These are phyloP conservation scores for Mesaphorura yosii DNA, from an alignment of 1,140 invertebrate genomes.

Conservation along the genomic window DNA sequence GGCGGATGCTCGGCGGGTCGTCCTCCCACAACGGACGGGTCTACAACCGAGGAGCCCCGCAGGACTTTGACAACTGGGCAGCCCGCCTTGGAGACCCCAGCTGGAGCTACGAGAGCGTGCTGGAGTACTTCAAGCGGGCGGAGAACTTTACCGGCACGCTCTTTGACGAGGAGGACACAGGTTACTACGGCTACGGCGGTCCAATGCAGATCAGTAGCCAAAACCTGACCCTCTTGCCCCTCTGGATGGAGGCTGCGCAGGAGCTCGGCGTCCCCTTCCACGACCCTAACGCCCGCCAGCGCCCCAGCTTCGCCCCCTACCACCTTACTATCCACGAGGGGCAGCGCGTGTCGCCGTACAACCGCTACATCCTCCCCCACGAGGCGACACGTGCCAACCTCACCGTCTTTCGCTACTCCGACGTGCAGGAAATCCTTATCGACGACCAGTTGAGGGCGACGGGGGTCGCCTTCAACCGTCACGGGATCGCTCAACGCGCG, in stretches of 20 bases:
- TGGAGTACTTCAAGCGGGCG: conserved; percentile 37
- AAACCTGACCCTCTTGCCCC: not conserved
- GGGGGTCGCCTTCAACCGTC: not conserved
- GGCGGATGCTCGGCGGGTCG: conserved; percentile 7
- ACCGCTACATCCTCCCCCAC: conserved; percentile 4
- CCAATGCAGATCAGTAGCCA: not conserved
- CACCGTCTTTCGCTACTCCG: not conserved
- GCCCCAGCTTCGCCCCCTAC: not conserved
- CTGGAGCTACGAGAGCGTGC: conserved; percentile 54
- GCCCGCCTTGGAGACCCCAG: conserved; percentile 40
- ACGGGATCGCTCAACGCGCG: not conserved
- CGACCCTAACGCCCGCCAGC: conserved; percentile 9
- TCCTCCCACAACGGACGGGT: conserved; percentile 1
- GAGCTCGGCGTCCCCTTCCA: not conserved
- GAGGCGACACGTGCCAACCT: not conserved
- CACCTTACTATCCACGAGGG: not conserved
- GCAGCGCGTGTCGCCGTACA: conserved; percentile 4
- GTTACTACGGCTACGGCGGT: not conserved
- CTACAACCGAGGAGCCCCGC: conserved; percentile 11
- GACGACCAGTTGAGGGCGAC: not conserved
- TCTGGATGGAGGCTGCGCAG: not conserved
- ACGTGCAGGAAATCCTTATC: not conserved
- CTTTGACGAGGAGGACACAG: not conserved
- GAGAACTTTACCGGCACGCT: conserved; percentile 37
- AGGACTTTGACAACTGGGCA: conserved; percentile 74